Evolutionary conservation across 2,113 vertebrate genomes (phyloP), one percentile per base, ranked within the genome.

Genomic region (Nibea albiflora): DNA sequence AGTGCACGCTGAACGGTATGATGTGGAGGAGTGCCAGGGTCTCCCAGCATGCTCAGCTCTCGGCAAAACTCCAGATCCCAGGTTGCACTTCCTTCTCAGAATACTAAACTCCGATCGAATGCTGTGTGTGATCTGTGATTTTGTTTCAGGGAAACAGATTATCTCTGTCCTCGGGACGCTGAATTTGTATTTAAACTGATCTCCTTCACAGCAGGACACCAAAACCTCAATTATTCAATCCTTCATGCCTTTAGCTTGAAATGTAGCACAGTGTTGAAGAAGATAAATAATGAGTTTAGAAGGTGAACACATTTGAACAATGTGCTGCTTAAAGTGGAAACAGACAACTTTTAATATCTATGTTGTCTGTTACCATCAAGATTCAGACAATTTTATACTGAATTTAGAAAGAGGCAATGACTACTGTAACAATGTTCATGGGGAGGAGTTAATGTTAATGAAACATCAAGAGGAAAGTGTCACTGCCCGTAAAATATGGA

Each of bases 1-100:
- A 94, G 92, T 93, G 93, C 92, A 93, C 81, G 92, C 42, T 92
- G 57, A 70, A 58, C 22, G 52, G 53, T 26, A 76, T 26, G 28
- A 20, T 19, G 64, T 42, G 28, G 20, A 50, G 31, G 39, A 62
- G 15, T 19, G 35, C n/a, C 20, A 49, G 14, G 31, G 20, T 20
- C 16, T 39, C 39, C 50, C 22, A 62, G 69, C 60, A 63, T 35
- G n/a, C 28, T 50, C 12, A 5, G 5, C 20, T 63, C 61, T 42
- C 61, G 4, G 52, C 68, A 57, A 42, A 42, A 70, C 10, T n/a
- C 24, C 47, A 28, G 50, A 42, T 24, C 42, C 17, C 50, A 70
- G 50, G 31, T 28, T 57, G 46, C 5, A 24, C 9, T 11, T 52
- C 46, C 67, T 69, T 6, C n/a, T 35, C 20, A 57, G 22, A 66